Base-by-base conservation (phyloP, 2,888 invertebrate species). In the Ochropacha duplaris region DNA sequence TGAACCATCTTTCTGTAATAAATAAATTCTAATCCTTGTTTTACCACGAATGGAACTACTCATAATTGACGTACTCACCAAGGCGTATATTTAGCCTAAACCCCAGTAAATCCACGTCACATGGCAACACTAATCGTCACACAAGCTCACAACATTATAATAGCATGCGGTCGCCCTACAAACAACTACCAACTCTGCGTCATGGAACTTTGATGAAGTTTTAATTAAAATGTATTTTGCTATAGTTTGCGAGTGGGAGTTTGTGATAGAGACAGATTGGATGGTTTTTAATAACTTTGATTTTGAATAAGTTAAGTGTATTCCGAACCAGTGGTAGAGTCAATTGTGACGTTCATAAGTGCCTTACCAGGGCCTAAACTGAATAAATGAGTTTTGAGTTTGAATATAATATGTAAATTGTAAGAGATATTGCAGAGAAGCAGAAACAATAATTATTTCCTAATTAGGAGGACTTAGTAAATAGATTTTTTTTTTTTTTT, bases 211-310 rank as follows among this genome's bases (percentile, higher is more conserved):
- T 61, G 55, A 49, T 31, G 14, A 74, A 78, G 69, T 76, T 79
- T 79, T 78, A 78, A 78, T 78, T 74, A 71, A 77, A 72, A 68
- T 66, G 64, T 66, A 67, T 71, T 68, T 64, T 49, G 60, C 54
- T 51, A 57, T 44, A 44, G 44, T 44, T 44, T 9, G 19, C 19
- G 44, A 16, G n/a, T 44, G 16, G 44, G 44, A 44, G 16, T 2
- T 19, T 9, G 19, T 44, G 39, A 39, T 39, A 16, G 39, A 14
- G 39, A 39, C 5, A 16, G 39, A 39, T 39, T 39, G 19, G 44
- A 36, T 1, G 36, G n/a, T 36, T 36, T n/a, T 36, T 31, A 12
- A 31, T 31, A 31, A 31, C 12, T 12, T 16, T 1, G 8, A 16
- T 39, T 19, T 6, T 9, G 19, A 8, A 44, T 9, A 44, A 2